Evolutionary conservation across 1,140 invertebrate genomes (phyloP).

Genomic region (Papilio xuthus): DNA sequence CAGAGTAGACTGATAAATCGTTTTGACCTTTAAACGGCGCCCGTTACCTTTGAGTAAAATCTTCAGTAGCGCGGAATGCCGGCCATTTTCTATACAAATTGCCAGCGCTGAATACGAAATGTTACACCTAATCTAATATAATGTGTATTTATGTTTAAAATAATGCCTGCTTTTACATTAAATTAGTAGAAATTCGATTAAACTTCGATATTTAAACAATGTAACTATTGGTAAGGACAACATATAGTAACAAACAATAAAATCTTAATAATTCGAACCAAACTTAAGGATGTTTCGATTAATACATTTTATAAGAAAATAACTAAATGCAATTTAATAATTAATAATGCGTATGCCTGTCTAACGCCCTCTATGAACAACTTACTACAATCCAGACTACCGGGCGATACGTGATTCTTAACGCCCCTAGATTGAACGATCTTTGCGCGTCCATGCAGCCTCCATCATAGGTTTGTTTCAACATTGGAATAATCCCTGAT

Average conservation of each 20-base stretch:
- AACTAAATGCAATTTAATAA: too few species aligned
- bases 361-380: background rate
- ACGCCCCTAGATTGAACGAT: slow-evolving; percentile 41
- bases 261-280: background rate
- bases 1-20: slow-evolving; percentile 54
- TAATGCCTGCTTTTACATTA: background rate
- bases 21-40: slow-evolving; percentile 44
- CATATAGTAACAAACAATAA: background rate
- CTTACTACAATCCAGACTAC: slow-evolving; percentile 42
- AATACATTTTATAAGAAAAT: too few species aligned
- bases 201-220: background rate
- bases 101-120: slow-evolving; percentile 37
- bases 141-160: background rate
- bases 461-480: background rate
- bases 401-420: slow-evolving; percentile 44
- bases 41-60: slow-evolving; percentile 39
- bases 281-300: background rate
- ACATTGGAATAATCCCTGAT: background rate
- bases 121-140: slow-evolving; percentile 21
- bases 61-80: slow-evolving; percentile 37
- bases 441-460: slow-evolving; percentile 38
- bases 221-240: background rate
- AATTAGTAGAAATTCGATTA: background rate
- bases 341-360: slow-evolving; percentile 6
- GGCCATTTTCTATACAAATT: slow-evolving; percentile 38